These are phyloP conservation scores for Petrocephalus zakoni DNA, from an alignment of 2,113 vertebrate species.

Conservation along the genomic window DNA sequence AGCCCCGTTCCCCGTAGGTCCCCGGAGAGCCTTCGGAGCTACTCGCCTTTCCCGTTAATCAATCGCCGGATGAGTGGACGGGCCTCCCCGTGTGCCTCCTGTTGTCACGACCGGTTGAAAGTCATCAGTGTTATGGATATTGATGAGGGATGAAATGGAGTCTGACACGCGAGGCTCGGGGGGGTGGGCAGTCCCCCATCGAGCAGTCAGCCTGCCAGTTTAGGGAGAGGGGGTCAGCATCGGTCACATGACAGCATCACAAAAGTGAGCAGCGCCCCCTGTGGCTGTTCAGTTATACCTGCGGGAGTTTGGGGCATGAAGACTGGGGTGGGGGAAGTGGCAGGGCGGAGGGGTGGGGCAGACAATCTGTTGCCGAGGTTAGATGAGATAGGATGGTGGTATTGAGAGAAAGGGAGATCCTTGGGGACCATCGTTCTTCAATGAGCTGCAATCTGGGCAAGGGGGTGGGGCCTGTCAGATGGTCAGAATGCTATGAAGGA, in stretches of 20 bases:
- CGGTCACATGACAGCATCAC: slow-evolving; percentile 1
- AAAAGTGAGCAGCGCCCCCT: background rate
- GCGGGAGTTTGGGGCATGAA: background rate
- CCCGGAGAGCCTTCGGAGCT: background rate
- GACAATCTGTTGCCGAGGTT: slow-evolving; percentile 30
- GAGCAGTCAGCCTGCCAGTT: background rate
- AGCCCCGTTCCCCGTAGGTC: background rate
- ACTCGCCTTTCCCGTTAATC: background rate
- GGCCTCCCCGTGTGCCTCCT: slow-evolving; percentile 17
- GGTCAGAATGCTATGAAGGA: slow-evolving; percentile 28
- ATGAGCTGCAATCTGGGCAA: background rate
- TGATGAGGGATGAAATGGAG: slow-evolving; percentile 41
- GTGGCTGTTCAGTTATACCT: background rate
- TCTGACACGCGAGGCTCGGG: slow-evolving; percentile 48
- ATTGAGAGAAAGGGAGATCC: background rate
- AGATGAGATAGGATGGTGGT: background rate
- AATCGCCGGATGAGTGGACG: background rate
- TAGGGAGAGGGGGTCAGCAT: background rate
- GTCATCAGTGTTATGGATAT: slow-evolving; percentile 40
- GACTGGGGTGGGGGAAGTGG: background rate
- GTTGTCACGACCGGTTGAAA: slow-evolving; percentile 40
- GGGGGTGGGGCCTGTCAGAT: slow-evolving; percentile 32
- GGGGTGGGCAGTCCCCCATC: slow-evolving; percentile 32
- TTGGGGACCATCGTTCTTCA: background rate
- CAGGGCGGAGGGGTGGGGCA: slow-evolving; percentile 3